A percentile compares a stretch with the other conserved stretches of the same genome.
Evolutionary conservation across 2,113 vertebrate species (phyloP).

Genomic region (Eptesicus fuscus): DNA sequence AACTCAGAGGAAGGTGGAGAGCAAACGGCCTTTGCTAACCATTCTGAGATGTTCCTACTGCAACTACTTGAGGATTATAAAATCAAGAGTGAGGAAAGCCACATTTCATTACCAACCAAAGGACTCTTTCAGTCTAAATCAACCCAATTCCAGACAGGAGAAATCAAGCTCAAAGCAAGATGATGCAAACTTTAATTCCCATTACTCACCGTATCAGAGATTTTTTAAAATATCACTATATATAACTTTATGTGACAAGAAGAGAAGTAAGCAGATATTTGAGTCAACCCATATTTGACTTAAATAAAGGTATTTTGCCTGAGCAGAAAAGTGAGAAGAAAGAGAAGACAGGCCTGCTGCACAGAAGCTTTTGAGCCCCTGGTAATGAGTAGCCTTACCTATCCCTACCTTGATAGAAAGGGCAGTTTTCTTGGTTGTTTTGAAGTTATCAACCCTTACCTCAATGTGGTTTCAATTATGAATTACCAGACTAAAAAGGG

Average conservation of each 20-base stretch:
- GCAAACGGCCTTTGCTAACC: neutral
- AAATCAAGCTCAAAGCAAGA: neutral
- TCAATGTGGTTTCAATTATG: slow-evolving; percentile 97
- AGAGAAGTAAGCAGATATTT: neutral
- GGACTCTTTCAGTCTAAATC: neutral
- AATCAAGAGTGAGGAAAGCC: neutral
- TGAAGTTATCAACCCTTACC: slow-evolving; percentile 79
- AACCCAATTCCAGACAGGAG: neutral
- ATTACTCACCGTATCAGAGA: neutral
- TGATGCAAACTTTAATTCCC: neutral
- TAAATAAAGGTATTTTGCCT: slow-evolving; percentile 2
- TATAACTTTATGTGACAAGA: slow-evolving; percentile 24
- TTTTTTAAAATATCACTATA: neutral
- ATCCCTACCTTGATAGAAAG: slow-evolving; percentile 57
- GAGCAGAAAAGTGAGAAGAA: slow-evolving; percentile 52
- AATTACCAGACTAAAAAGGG: slow-evolving; percentile 82
- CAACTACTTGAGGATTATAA: neutral
- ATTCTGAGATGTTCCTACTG: neutral
- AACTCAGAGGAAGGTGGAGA: neutral
- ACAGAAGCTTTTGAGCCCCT: slow-evolving; percentile 42
- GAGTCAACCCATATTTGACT: slow-evolving; percentile 17
- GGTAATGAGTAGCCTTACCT: slow-evolving; percentile 56
- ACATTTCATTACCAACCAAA: neutral
- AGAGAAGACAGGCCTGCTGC: neutral
- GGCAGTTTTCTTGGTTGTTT: slow-evolving; percentile 66